Evolutionary conservation across 2,113 vertebrate genomes (phyloP).

Genomic region (Podiceps cristatus): DNA sequence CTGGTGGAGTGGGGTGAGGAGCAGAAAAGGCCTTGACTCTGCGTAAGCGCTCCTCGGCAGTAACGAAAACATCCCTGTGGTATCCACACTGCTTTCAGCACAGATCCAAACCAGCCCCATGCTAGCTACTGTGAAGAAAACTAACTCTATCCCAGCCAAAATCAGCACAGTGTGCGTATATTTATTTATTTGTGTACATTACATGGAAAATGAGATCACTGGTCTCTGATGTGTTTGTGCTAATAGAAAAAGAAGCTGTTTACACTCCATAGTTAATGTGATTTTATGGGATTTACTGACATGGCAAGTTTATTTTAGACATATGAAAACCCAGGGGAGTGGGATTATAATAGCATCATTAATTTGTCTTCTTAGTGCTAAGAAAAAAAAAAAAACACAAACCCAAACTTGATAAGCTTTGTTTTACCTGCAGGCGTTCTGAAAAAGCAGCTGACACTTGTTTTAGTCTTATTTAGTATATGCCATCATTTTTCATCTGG

Average conservation of each 20-base stretch:
- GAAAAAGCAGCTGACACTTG: conserved; percentile 42
- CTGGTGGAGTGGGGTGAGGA: no score
- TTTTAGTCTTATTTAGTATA: not conserved
- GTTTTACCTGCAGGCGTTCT: conserved; percentile 11
- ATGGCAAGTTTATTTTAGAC: conserved; percentile 6
- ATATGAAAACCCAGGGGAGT: not conserved
- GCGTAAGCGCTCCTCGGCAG: no score
- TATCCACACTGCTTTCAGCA: no score
- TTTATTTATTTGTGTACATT: not conserved
- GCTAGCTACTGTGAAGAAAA: no score
- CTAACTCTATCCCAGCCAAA: no score
- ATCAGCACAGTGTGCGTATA: not conserved
- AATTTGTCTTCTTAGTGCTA: not conserved
- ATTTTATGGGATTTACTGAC: conserved; percentile 13
- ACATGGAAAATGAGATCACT: not conserved
- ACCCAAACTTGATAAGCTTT: not conserved
- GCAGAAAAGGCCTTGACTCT: no score
- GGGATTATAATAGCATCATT: not conserved
- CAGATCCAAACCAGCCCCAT: no score
- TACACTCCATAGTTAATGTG: not conserved
- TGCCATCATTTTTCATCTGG: conserved; percentile 44
- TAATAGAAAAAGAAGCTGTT: not conserved
- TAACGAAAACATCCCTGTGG: no score
- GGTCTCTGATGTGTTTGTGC: not conserved
- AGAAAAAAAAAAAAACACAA: not conserved